Base-by-base conservation (phyloP, 2,888 invertebrate genomes). In the Caprella mutica region DNA sequence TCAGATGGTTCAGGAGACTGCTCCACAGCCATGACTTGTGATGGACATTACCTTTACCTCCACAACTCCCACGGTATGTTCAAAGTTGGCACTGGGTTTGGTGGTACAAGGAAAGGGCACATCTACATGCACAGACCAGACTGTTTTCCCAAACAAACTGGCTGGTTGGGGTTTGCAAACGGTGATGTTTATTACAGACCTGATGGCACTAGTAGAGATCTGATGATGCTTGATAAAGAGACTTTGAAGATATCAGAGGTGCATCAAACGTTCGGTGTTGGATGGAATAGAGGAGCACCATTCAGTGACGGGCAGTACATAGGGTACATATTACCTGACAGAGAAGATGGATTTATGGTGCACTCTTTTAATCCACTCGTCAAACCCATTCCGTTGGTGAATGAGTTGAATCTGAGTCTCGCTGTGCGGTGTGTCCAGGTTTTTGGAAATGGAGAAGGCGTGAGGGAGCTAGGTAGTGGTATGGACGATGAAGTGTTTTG, bases 61-160 rank as follows among this genome's bases (percentile, higher is more conserved):
- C 83, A 87, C 29, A 68, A 68, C 54, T 83, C 84, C 9, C 83
- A 83, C 68, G 89, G 91, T 1, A 76, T 97, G 44, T 78, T 89
- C 65, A 97, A 97, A 77, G 82, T 97, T 63, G 97, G 97, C 19
- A 88, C 93, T 52, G 97, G 97, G 6, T 91, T 90, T 71, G 87
- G 88, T 51, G 90, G 89, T 65, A 92, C 96, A 6, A 81, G 90
- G 66, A 85, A 85, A 73, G 94, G 92, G n/a, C 86, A 89, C 69
- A 79, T 92, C 23, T 89, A 92, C 71, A 76, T 83, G 65, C 82
- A 85, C 71, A 89, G 89, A 72, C 80, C 84, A 26, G 85, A 90
- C 71, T 88, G 92, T 71, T 72, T 81, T 70, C 82, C 83, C 6
- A 82, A 83, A 65, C 88, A 89, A 69, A 80, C 78, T 66, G 88